phyloP scores from a whole-genome alignment of 2,113 vertebrate genomes.

The Amblyornis subalaris region DNA sequence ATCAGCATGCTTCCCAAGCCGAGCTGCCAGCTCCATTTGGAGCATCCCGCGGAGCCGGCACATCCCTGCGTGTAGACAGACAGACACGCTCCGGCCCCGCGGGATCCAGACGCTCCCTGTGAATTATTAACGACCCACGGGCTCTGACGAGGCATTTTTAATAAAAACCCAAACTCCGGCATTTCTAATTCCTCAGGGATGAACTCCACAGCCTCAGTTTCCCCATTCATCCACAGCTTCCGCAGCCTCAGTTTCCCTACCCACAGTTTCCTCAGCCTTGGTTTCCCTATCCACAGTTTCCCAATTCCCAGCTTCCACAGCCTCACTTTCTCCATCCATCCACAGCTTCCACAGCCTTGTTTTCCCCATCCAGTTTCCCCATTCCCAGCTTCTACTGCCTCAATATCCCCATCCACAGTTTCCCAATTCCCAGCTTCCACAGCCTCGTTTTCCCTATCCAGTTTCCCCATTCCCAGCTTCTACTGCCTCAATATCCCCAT shows the following conservation, averaged over 20 bases:
- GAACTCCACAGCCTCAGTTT: background rate
- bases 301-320: background rate
- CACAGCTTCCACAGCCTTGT: background rate
- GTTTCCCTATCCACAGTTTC: background rate
- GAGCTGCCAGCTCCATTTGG: constrained; percentile 56
- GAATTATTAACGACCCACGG: constrained; percentile 31
- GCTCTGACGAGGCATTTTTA: constrained; percentile 20
- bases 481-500: background rate
- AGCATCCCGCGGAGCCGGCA: constrained; percentile 16
- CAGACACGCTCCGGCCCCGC: constrained; percentile 32
- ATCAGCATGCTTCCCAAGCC: constrained; percentile 17
- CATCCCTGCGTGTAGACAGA: constrained; percentile 42
- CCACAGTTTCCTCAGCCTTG: background rate
- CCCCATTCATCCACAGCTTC: background rate
- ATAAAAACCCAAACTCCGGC: background rate
- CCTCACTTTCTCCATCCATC: background rate
- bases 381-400: too few relatives aligned
- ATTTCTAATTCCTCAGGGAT: background rate
- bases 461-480: background rate
- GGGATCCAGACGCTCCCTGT: constrained; percentile 18
- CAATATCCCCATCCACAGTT: background rate
- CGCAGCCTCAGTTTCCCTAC: background rate
- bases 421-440: background rate
- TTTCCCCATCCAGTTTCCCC: background rate
- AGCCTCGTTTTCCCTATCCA: background rate